These are phyloP conservation scores for Zeus faber DNA, from an alignment of 2,113 vertebrate genomes.

Conservation along the genomic window DNA sequence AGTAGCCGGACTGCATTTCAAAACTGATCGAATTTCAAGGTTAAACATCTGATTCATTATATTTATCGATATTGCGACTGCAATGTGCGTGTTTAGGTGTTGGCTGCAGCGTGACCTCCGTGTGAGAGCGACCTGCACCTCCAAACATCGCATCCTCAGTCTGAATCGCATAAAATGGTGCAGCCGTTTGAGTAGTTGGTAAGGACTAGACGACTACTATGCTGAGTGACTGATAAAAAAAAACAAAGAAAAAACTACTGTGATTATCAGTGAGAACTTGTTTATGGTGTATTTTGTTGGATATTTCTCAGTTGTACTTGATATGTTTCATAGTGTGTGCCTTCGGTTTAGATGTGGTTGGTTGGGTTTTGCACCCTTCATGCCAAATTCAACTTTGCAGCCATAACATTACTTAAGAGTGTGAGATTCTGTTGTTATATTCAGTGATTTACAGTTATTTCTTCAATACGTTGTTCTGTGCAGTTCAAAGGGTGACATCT, in stretches of 20 bases:
- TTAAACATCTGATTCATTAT: neutral
- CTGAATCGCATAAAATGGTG: neutral
- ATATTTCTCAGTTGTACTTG: neutral
- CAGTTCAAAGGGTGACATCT: neutral
- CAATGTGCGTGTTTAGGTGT: too few relatives aligned
- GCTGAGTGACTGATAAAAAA: too few relatives aligned
- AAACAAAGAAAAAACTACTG: too few relatives aligned
- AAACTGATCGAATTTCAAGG: neutral
- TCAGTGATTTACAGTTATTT: slow-evolving; percentile 3
- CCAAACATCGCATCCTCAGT: too few relatives aligned
- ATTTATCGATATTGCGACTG: too few relatives aligned
- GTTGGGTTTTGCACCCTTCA: slow-evolving; percentile 7
- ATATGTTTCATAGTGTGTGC: slow-evolving; percentile 15
- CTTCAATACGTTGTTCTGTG: neutral
- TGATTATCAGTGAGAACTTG: neutral
- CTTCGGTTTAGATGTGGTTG: slow-evolving; percentile 25
- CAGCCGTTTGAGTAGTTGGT: too few relatives aligned
- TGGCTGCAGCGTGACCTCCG: too few relatives aligned
- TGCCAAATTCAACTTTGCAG: slow-evolving; percentile 15
- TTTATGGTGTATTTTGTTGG: slow-evolving; percentile 1
- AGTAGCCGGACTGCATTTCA: neutral
- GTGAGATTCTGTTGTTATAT: neutral
- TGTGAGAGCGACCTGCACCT: too few relatives aligned
- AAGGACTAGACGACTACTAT: too few relatives aligned
- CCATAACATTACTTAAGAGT: too few relatives aligned